Conservation (phyloP, 92 coral and sea anemone genomes). For the Phenganax stokvisi region DNA sequence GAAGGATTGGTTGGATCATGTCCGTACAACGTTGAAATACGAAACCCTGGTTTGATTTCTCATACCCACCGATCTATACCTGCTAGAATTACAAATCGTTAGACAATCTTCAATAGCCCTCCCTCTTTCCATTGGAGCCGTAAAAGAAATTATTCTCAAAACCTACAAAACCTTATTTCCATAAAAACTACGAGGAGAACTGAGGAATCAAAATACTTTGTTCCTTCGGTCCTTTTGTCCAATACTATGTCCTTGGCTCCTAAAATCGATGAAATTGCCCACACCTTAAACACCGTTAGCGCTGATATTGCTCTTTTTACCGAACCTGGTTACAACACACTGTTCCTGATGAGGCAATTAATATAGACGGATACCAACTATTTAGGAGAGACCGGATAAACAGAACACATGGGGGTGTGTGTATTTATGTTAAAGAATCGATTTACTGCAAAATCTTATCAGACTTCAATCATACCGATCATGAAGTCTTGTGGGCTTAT, state of each 20-base stretch:
- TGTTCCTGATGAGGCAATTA: constrained; percentile 17
- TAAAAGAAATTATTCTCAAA: too few relatives aligned
- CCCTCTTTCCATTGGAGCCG: too few relatives aligned
- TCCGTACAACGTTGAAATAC: too few relatives aligned
- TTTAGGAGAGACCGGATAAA: constrained; percentile 35
- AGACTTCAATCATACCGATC: constrained; percentile 20
- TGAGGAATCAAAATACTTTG: too few relatives aligned
- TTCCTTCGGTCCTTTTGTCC: too few relatives aligned
- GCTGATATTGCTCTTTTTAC: constrained; percentile 17
- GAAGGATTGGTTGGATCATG: too few relatives aligned
- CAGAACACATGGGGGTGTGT: constrained; percentile 16
- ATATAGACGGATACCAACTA: constrained; percentile 37
- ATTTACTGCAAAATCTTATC: constrained; percentile 32
- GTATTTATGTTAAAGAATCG: constrained; percentile 27
- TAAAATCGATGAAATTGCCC: constrained; percentile 37
- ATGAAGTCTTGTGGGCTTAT: constrained; percentile 26
- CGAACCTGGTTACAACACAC: constrained; percentile 27
- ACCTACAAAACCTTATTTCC: too few relatives aligned
- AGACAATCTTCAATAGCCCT: too few relatives aligned
- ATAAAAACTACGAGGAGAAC: too few relatives aligned
- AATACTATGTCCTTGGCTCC: constrained; percentile 25
- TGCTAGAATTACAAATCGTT: too few relatives aligned
- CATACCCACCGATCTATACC: too few relatives aligned
- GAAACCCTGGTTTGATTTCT: too few relatives aligned
- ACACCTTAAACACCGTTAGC: constrained; percentile 18